phyloP scores from a whole-genome alignment of 2,113 vertebrate species.

The Hypomesus transpacificus region DNA sequence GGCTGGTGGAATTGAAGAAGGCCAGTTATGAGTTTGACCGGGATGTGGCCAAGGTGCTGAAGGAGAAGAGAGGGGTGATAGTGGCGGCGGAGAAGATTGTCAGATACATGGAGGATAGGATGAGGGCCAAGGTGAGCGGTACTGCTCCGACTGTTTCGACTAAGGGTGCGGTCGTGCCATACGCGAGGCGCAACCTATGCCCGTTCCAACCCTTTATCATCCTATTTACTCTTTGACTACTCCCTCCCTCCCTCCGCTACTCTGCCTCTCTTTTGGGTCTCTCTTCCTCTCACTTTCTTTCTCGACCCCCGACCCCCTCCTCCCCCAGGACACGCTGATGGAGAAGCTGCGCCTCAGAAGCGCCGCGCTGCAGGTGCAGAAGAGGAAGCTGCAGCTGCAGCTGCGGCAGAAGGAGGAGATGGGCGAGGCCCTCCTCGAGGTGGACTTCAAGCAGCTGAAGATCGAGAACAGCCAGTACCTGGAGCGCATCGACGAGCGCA shows the following conservation, averaged over 20 bases:
- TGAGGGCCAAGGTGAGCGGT: conserved; percentile 66
- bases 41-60: conserved; percentile 59
- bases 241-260: too few relatives aligned
- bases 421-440: conserved; percentile 57
- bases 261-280: too few relatives aligned
- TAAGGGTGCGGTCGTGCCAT: too few relatives aligned
- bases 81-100: conserved; percentile 68
- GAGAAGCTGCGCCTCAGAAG: conserved; percentile 74
- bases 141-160: too few relatives aligned
- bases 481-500: conserved; percentile 64
- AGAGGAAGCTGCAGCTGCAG: conserved; percentile 70
- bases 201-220: too few relatives aligned
- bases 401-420: conserved; percentile 70
- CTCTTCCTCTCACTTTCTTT: background rate
- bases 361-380: conserved; percentile 65
- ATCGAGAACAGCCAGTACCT: conserved; percentile 69
- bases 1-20: conserved; percentile 63
- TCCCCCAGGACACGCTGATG: conserved; percentile 65
- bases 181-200: too few relatives aligned
- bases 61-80: conserved; percentile 61
- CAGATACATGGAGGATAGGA: conserved; percentile 72
- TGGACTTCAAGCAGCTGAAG: conserved; percentile 73
- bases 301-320: background rate
- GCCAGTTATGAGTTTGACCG: conserved; percentile 70
- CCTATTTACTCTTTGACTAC: too few relatives aligned